These are phyloP conservation scores for Lasioglossum zephyrum DNA, from an alignment of 2,888 invertebrate genomes.

Conservation along the genomic window DNA sequence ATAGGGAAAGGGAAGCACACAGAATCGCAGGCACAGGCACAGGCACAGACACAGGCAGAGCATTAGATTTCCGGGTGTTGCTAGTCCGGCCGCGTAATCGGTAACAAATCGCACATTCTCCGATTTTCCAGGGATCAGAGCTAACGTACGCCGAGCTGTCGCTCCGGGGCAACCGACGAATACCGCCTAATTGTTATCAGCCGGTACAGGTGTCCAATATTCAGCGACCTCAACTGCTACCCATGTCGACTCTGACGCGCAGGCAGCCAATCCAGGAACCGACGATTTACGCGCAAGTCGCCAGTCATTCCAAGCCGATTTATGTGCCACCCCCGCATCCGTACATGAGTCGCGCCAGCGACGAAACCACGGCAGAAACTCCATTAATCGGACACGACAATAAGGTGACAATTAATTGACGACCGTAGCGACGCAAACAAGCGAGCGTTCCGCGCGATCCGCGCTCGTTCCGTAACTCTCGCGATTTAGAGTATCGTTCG, in stretches of 20 bases:
- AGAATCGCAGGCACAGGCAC: not conserved
- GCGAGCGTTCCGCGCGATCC: not conserved
- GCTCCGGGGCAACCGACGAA: constrained; percentile 78
- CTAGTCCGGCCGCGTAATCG: constrained; percentile 10
- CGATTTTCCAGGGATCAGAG: constrained; percentile 75
- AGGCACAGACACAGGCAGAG: not conserved
- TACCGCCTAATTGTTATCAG: constrained; percentile 82
- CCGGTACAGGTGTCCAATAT: constrained; percentile 78
- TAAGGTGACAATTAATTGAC: constrained; percentile 74
- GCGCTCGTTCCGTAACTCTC: not conserved
- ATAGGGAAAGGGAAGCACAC: not conserved
- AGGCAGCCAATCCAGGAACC: constrained; percentile 79
- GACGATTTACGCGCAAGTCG: constrained; percentile 81
- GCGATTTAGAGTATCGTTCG: constrained; percentile 5
- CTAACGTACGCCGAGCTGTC: constrained; percentile 81
- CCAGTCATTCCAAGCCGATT: constrained; percentile 80
- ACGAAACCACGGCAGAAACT: constrained; percentile 82
- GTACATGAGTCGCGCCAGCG: constrained; percentile 76
- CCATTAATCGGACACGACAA: constrained; percentile 82
- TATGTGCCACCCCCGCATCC: constrained; percentile 82
- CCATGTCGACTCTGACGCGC: constrained; percentile 81
- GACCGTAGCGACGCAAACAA: not conserved
- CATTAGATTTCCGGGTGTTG: not conserved
- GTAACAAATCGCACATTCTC: constrained; percentile 22
- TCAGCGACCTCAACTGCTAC: constrained; percentile 80